A percentile compares a stretch with the other conserved stretches of the same genome.
phyloP scores from a whole-genome alignment of 2,888 invertebrate genomes.

The Diarsia brunnea region DNA sequence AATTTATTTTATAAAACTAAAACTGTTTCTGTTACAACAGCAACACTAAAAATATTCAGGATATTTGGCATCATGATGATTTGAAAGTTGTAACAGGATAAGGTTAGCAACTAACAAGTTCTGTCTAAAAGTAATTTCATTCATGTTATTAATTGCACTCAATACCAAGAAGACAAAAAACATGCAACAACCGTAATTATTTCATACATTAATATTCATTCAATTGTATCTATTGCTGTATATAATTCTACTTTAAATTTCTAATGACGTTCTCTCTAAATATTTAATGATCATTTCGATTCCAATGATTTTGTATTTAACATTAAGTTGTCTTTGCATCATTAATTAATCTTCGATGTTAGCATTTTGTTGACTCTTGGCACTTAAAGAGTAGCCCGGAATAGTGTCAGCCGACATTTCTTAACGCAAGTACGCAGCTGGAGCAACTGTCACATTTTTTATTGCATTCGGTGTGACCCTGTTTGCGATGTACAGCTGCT shows the following conservation, averaged over 20 bases:
- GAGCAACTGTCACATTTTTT: conserved; percentile 75
- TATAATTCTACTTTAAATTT: conserved; percentile 64
- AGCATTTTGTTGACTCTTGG: conserved; percentile 3
- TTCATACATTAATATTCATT: conserved; percentile 58
- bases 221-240: conserved; percentile 53
- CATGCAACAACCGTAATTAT: conserved; percentile 47
- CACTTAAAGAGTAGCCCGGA: conserved; percentile 31
- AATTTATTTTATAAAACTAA: conserved; percentile 11
- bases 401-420: conserved; percentile 68
- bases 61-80: neutral
- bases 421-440: conserved; percentile 71
- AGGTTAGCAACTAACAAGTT: neutral
- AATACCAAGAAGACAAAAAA: conserved; percentile 13
- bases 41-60: neutral
- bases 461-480: conserved; percentile 73
- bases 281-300: conserved; percentile 29
- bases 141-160: conserved; percentile 5
- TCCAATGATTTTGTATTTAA: neutral
- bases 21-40: neutral
- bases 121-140: conserved; percentile 1
- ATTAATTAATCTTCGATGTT: conserved; percentile 10
- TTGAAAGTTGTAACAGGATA: neutral
- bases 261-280: conserved; percentile 67
- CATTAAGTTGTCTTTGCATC: conserved; percentile 3
- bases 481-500: conserved; percentile 82